phyloP scores from a whole-genome alignment of 2,888 invertebrate genomes.

The Antheraea yamamai region DNA sequence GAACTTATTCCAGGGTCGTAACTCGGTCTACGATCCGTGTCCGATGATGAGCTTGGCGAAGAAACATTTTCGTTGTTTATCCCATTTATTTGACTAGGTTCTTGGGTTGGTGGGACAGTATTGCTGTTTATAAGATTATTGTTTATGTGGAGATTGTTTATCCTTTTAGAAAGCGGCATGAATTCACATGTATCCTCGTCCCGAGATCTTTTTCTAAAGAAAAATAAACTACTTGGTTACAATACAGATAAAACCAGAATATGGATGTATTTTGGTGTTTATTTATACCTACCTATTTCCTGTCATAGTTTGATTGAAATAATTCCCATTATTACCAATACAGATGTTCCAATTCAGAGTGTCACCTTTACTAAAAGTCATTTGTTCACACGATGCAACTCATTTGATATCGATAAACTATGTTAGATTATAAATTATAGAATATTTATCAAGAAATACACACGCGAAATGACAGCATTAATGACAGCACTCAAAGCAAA shows the following conservation, averaged over 20 bases:
- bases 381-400: constrained; percentile 39
- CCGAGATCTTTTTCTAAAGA: constrained; percentile 88
- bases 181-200: constrained; percentile 91
- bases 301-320: constrained; percentile 66
- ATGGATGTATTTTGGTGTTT: constrained; percentile 18
- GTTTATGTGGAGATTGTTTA: constrained; percentile 93
- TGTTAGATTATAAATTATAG: constrained; percentile 13
- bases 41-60: constrained; percentile 58
- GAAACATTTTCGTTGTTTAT: constrained; percentile 58
- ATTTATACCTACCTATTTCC: constrained; percentile 65
- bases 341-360: constrained; percentile 55
- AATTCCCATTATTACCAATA: constrained; percentile 63
- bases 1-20: constrained; percentile 90
- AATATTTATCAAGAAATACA: constrained; percentile 3
- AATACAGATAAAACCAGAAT: constrained; percentile 4
- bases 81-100: constrained; percentile 60
- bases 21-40: constrained; percentile 67
- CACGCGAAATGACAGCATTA: constrained; percentile 1
- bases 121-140: constrained; percentile 67
- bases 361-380: constrained; percentile 64
- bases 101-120: constrained; percentile 48
- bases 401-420: constrained; percentile 18
- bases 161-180: constrained; percentile 93
- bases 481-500: neutral
- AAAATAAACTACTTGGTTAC: neutral